Evolutionary conservation across 2,113 vertebrate species (phyloP).

Genomic region (Pachyramphus minor): DNA sequence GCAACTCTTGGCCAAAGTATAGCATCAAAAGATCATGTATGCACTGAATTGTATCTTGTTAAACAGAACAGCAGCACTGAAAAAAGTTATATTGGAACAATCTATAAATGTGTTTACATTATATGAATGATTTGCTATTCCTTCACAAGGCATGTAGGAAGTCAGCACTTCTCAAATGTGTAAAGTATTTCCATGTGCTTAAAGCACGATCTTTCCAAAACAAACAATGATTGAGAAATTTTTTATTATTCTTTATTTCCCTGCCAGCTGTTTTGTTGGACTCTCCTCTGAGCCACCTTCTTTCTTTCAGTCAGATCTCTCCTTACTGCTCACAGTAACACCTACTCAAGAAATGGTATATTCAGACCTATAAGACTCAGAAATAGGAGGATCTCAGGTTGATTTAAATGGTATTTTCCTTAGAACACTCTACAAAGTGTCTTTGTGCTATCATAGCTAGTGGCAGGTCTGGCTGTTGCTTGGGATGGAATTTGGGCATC

Average conservation of each 20-base stretch:
- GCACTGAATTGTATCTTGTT: slow-evolving; percentile 32
- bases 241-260: slow-evolving; percentile 69
- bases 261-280: slow-evolving; percentile 61
- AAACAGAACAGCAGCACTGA: slow-evolving; percentile 42
- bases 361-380: not conserved
- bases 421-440: not conserved
- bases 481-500: not conserved
- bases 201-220: slow-evolving; percentile 71
- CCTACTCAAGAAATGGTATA: slow-evolving; percentile 44
- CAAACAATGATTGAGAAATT: slow-evolving; percentile 67
- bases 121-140: slow-evolving; percentile 72
- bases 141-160: slow-evolving; percentile 71
- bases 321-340: slow-evolving; percentile 62
- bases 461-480: not conserved
- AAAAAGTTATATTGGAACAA: slow-evolving; percentile 66
- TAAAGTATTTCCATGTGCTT: slow-evolving; percentile 79
- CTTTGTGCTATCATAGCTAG: slow-evolving; percentile 6
- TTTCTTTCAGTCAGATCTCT: slow-evolving; percentile 55
- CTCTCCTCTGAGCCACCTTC: slow-evolving; percentile 55
- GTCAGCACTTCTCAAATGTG: slow-evolving; percentile 71
- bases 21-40: slow-evolving; percentile 20
- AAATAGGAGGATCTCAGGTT: not conserved
- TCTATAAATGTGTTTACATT: slow-evolving; percentile 68
- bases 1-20: slow-evolving; percentile 11
- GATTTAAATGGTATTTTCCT: not conserved